These are phyloP conservation scores for Melipona quadrifasciata DNA, from an alignment of 1,140 invertebrate species.

Conservation along the genomic window DNA sequence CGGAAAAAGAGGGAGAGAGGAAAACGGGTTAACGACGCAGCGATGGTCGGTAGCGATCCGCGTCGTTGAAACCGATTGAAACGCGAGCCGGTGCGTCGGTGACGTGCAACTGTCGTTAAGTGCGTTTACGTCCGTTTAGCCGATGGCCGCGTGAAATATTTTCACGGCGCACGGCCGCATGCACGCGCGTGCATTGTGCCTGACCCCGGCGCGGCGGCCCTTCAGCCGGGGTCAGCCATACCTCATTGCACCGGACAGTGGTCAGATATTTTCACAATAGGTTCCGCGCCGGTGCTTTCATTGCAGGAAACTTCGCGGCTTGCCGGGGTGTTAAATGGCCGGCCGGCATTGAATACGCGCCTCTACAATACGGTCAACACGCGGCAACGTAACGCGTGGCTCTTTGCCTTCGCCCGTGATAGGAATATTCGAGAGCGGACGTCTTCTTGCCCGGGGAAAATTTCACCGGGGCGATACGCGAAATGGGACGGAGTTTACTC, in stretches of 20 bases:
- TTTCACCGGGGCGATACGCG: conserved; percentile 21
- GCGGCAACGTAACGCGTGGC: conserved; percentile 72
- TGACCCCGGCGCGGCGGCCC: conserved; percentile 62
- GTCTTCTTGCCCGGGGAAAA: conserved; percentile 32
- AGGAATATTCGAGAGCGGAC: conserved; percentile 40
- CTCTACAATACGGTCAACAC: conserved; percentile 76
- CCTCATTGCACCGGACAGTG: conserved; percentile 79
- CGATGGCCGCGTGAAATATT: conserved; percentile 59
- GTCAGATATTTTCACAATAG: conserved; percentile 81
- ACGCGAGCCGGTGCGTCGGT: conserved; percentile 45
- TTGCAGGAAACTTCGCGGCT: conserved; percentile 78
- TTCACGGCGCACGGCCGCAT: conserved; percentile 38
- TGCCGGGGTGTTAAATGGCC: conserved; percentile 78
- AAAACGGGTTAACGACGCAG: neutral
- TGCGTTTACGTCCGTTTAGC: conserved; percentile 67
- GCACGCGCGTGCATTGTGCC: conserved; percentile 45
- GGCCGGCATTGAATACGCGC: conserved; percentile 75
- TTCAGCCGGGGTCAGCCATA: conserved; percentile 67
- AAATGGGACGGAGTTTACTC: conserved; percentile 6
- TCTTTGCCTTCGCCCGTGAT: conserved; percentile 55
- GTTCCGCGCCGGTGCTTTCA: conserved; percentile 76
- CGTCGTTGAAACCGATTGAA: conserved; percentile 48
- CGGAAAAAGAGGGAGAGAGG: neutral
- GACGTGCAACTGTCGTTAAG: conserved; percentile 63
- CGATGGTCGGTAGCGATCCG: neutral